phyloP scores from a whole-genome alignment of 2,888 invertebrate genomes.

The Amphipyra berbera region DNA sequence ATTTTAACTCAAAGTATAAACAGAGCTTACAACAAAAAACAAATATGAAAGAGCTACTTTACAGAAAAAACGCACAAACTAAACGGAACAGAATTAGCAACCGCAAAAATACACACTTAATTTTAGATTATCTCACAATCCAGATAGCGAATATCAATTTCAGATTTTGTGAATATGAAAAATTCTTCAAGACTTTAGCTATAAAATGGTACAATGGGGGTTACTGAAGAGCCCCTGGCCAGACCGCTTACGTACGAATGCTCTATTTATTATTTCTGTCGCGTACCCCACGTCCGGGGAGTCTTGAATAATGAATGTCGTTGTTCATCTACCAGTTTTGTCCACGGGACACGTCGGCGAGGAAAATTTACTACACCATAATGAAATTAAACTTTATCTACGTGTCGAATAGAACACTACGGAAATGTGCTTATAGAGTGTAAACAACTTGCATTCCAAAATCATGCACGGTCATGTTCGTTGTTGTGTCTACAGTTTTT shows the following conservation, averaged over 20 bases:
- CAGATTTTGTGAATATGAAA: conserved; percentile 10
- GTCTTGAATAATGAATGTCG: conserved; percentile 64
- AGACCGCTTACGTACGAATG: conserved; percentile 44
- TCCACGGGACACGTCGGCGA: conserved; percentile 15
- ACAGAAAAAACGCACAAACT: background rate
- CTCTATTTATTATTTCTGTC: conserved; percentile 65
- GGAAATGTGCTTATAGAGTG: conserved; percentile 17
- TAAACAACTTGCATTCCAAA: conserved; percentile 13
- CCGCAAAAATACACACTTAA: conserved; percentile 6
- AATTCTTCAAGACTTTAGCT: conserved; percentile 4
- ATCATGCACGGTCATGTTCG: conserved; percentile 5
- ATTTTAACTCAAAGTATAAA: background rate
- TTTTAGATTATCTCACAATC: conserved; percentile 21
- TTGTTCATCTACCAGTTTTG: conserved; percentile 54
- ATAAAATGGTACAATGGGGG: conserved; percentile 33
- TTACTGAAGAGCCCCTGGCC: conserved; percentile 35
- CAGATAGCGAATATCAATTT: conserved; percentile 4
- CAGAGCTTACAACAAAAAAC: background rate
- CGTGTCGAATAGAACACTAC: conserved; percentile 7
- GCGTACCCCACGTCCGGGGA: conserved; percentile 66
- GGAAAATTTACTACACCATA: conserved; percentile 26
- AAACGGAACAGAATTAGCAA: conserved; percentile 17
- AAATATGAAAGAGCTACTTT: conserved; percentile 2
- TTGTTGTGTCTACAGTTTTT: conserved; percentile 35
- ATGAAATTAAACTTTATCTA: conserved; percentile 16